Conservation (phyloP, 2,888 invertebrate genomes). For the Argyresthia albistria region DNA sequence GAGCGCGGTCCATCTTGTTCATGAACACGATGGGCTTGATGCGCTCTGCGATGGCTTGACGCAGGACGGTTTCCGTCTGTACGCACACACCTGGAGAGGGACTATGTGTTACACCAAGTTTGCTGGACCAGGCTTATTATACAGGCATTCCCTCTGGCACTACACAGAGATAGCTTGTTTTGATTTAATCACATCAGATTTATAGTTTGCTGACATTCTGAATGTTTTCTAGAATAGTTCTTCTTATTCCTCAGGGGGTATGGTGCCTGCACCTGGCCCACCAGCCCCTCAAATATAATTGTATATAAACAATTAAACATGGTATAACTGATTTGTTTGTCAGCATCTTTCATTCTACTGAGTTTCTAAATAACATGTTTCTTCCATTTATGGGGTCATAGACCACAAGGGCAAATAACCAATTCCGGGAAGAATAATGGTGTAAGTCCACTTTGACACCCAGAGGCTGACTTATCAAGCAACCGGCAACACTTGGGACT, state of each 20-base stretch:
- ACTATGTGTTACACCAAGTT: background rate
- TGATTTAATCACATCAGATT: background rate
- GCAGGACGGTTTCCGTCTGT: slow-evolving; percentile 99
- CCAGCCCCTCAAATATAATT: too few relatives aligned
- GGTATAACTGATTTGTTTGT: too few relatives aligned
- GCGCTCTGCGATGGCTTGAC: slow-evolving; percentile 99
- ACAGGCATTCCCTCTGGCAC: background rate
- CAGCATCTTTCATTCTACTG: too few relatives aligned
- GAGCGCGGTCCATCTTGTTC: slow-evolving; percentile 99
- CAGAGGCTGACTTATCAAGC: slow-evolving; percentile 40
- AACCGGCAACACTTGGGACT: slow-evolving; percentile 69
- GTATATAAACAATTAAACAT: too few relatives aligned
- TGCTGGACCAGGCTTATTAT: background rate
- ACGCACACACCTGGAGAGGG: slow-evolving; percentile 93
- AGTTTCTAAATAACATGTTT: slow-evolving; percentile 22
- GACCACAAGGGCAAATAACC: slow-evolving; percentile 35
- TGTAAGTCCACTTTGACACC: slow-evolving; percentile 68
- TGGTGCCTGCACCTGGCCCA: too few relatives aligned
- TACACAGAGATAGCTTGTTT: background rate
- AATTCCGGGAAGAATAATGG: slow-evolving; percentile 50
- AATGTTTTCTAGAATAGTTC: too few relatives aligned
- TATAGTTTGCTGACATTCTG: background rate
- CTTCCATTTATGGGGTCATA: slow-evolving; percentile 52
- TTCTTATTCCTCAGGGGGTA: too few relatives aligned
- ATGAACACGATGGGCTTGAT: slow-evolving; percentile 99